Conservation (phyloP, 2,113 vertebrate genomes). For the Triplophysa dalaica region DNA sequence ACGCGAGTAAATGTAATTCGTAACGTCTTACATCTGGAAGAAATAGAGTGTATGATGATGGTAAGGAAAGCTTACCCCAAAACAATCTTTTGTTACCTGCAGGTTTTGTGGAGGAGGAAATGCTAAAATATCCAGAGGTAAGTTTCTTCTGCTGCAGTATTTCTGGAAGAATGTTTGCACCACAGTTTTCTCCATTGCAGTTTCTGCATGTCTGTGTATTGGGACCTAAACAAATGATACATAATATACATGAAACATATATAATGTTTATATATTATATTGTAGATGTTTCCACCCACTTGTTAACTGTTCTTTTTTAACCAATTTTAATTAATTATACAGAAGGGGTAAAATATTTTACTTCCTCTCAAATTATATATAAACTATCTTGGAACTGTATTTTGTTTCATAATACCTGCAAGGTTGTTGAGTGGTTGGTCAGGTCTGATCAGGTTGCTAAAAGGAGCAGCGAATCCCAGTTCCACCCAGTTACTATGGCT, state of each 20-base stretch:
- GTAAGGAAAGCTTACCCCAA: too few relatives aligned
- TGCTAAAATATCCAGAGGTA: constrained; percentile 26
- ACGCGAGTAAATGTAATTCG: too few relatives aligned
- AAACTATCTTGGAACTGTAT: too few relatives aligned
- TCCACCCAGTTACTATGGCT: constrained; percentile 37
- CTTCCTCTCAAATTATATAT: too few relatives aligned
- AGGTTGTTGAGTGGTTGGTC: constrained; percentile 8
- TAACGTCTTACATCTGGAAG: background rate
- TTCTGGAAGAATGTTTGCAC: constrained; percentile 7
- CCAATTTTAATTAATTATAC: too few relatives aligned
- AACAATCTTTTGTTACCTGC: background rate
- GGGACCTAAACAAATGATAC: background rate
- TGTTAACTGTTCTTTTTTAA: too few relatives aligned
- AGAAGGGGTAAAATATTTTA: too few relatives aligned
- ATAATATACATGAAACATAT: too few relatives aligned
- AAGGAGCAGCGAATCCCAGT: background rate
- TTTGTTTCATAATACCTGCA: constrained; percentile 4
- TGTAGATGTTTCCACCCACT: too few relatives aligned
- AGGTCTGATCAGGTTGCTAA: background rate
- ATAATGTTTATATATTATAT: too few relatives aligned
- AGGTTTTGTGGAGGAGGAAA: background rate
- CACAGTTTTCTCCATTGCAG: constrained; percentile 12
- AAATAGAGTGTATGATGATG: background rate
- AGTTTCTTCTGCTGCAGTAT: background rate
- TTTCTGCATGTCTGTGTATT: constrained; percentile 33